Evolutionary conservation across 1,140 invertebrate species (phyloP).

Genomic region (Sycophila sp.): DNA sequence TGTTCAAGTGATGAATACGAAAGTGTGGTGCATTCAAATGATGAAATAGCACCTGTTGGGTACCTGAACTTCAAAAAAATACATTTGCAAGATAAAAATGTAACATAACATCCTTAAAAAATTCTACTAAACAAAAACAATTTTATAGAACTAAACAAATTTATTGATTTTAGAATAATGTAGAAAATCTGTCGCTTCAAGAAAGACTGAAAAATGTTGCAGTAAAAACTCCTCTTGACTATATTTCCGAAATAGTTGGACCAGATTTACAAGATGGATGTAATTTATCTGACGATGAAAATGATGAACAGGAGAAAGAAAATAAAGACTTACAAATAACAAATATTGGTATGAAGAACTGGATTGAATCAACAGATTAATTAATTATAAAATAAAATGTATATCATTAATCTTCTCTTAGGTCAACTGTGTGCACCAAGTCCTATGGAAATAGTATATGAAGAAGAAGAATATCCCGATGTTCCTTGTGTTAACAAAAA

Average conservation of each 20-base stretch:
- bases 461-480: slow-evolving; percentile 58
- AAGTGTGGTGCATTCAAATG: slow-evolving; percentile 87
- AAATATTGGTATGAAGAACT: slow-evolving; percentile 56
- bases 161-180: slow-evolving; percentile 51
- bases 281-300: slow-evolving; percentile 65
- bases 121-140: no score
- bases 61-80: slow-evolving; percentile 90
- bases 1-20: slow-evolving; percentile 85
- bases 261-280: slow-evolving; percentile 64
- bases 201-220: slow-evolving; percentile 65
- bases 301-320: slow-evolving; percentile 58
- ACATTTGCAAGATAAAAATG: slow-evolving; percentile 77
- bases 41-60: slow-evolving; percentile 91
- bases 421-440: slow-evolving; percentile 57
- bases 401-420: slow-evolving; percentile 24
- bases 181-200: slow-evolving; percentile 59
- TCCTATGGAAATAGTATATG: slow-evolving; percentile 53
- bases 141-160: no score
- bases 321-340: slow-evolving; percentile 56
- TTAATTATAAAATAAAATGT: neutral
- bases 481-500: slow-evolving; percentile 70
- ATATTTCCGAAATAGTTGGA: slow-evolving; percentile 69
- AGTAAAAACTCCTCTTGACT: slow-evolving; percentile 69
- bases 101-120: slow-evolving; percentile 49
- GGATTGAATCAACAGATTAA: slow-evolving; percentile 3